Base-by-base conservation (phyloP, 2,797 vertebrate genomes). In the Leptodactylus fallax region DNA sequence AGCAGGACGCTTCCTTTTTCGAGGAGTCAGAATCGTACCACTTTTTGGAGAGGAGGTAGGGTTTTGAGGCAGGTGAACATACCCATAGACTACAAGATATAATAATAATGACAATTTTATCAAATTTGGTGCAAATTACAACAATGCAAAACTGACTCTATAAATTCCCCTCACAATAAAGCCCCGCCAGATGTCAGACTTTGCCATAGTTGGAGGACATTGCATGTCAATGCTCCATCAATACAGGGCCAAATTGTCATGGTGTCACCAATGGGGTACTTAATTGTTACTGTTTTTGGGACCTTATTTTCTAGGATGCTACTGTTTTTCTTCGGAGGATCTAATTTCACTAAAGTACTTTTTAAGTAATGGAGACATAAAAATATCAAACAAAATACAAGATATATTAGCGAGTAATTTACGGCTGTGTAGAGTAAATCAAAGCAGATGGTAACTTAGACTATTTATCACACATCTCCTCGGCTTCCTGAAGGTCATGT, bases 371-470 rank as follows among this genome's bases (percentile, higher is more conserved):
- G 80, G n/a, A 13, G 10, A 49, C 3, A 16, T 3, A 10, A 14
- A 51, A 36, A 36, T 36, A 63, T 81, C 3, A 23, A 25, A 6
- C 3, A 6, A 2, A 67, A 51, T 63, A 5, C 56, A 51, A 23
- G 21, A 58, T 3, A 81, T 36, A 60, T 79, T 79, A 79, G 53
- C 12, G n/a, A 63, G 10, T 61, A 21, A 81, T 51, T 23, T 13
- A 65, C 51, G 60, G 21, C 21, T 21, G 25, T 16, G 79, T n/a
- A 65, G 21, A 47, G 21, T 81, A 65, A 81, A 65, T 63, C 27
- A 63, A 81, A 65, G 60, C 79, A 81, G 60, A 81, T 65, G 79
- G 79, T 16, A 49, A 23, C 27, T 61, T 47, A 5, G 27, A 0
- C 19, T 49, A 51, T 16, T 47, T 25, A 12, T 16, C 7, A 17